phyloP scores from a whole-genome alignment of 1,140 invertebrate genomes.

The Leguminivora glycinivorella region DNA sequence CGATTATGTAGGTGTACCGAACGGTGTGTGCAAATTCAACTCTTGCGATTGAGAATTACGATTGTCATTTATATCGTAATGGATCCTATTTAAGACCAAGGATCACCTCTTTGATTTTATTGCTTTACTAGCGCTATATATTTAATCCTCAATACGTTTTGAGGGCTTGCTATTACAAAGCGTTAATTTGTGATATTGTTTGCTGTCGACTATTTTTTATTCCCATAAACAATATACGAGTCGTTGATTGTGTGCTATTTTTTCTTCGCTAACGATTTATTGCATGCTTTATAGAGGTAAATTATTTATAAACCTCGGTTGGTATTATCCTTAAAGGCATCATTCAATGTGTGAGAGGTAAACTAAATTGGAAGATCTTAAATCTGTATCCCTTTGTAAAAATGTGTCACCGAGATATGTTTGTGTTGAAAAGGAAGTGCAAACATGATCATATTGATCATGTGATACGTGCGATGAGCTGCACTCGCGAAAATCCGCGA shows the following conservation, averaged over 20 bases:
- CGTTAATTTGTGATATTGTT: conserved; percentile 47
- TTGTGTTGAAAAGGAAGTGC: neutral
- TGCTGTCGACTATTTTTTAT: conserved; percentile 34
- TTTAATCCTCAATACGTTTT: conserved; percentile 49
- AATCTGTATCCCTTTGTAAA: neutral
- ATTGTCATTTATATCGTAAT: conserved; percentile 65
- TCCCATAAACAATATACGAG: conserved; percentile 7
- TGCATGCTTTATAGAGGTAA: neutral
- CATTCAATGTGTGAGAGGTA: neutral
- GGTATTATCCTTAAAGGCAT: neutral
- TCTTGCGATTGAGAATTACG: conserved; percentile 59
- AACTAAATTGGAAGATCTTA: neutral
- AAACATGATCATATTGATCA: neutral
- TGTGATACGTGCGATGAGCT: neutral
- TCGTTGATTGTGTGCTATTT: conserved; percentile 30
- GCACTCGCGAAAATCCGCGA: conserved; percentile 35
- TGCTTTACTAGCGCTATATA: conserved; percentile 40
- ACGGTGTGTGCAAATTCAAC: conserved; percentile 44
- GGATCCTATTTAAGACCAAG: conserved; percentile 57
- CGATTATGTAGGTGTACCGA: conserved; percentile 44
- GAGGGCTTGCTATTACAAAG: conserved; percentile 36
- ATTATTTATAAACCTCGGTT: neutral
- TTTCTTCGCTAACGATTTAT: conserved; percentile 18
- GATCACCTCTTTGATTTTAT: conserved; percentile 55
- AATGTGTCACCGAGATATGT: neutral